Evolutionary conservation across 2,888 invertebrate genomes (phyloP).

Genomic region (Agrenia bidenticulata): DNA sequence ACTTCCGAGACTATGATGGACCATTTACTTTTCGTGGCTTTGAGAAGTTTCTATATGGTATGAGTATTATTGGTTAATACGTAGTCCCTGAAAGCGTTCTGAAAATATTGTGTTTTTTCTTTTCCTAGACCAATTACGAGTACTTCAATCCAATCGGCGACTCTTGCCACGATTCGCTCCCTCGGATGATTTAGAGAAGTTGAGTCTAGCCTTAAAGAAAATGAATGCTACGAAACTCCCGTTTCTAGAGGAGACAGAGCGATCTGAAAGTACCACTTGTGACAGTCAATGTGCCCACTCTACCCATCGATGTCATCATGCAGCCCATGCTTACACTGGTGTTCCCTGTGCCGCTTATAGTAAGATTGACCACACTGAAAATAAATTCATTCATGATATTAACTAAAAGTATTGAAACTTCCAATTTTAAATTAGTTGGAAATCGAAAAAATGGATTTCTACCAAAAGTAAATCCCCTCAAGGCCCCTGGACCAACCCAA

Average conservation of each 20-base stretch:
- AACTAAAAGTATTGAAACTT: too few species aligned
- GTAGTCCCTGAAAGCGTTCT: background rate
- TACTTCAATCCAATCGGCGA: conserved; percentile 58
- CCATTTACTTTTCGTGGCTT: conserved; percentile 63
- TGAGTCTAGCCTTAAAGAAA: conserved; percentile 54
- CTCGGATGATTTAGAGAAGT: conserved; percentile 56
- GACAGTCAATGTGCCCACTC: conserved; percentile 80
- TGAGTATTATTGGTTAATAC: conserved; percentile 21
- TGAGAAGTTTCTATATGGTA: conserved; percentile 81
- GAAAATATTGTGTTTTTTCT: background rate
- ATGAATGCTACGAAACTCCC: conserved; percentile 53
- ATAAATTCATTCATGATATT: too few species aligned
- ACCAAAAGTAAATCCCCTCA: conserved; percentile 47
- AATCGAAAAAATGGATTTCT: conserved; percentile 41
- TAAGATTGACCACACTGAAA: too few species aligned
- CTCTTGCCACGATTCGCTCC: conserved; percentile 56
- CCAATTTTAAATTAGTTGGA: conserved; percentile 23
- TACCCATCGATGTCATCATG: conserved; percentile 86
- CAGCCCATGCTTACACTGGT: conserved; percentile 86
- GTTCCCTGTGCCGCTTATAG: conserved; percentile 84
- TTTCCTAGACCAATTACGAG: conserved; percentile 67
- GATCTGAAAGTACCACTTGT: conserved; percentile 61
- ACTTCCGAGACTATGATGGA: conserved; percentile 62
- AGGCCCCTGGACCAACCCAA: conserved; percentile 50
- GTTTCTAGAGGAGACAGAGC: conserved; percentile 53